Evolutionary conservation across 2,888 invertebrate genomes (phyloP).

Genomic region (Onthophagus sagittarius): DNA sequence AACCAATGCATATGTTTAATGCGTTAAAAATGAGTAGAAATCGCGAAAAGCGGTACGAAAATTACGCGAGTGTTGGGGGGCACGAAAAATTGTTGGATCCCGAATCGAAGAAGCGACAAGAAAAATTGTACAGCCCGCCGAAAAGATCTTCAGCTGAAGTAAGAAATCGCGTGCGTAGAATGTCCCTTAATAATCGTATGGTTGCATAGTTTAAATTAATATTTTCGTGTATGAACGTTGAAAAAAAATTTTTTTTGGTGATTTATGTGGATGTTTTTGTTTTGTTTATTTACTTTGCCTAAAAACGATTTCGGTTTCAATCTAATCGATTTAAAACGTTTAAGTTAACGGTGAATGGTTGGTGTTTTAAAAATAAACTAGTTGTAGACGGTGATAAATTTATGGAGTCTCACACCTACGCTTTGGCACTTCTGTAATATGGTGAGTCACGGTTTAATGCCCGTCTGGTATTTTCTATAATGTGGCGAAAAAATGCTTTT

Average conservation of each 20-base stretch:
- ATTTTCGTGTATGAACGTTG: not conserved
- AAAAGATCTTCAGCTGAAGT: slow-evolving; percentile 26
- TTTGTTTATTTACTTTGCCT: not conserved
- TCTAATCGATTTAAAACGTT: not conserved
- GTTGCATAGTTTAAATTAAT: slow-evolving; percentile 29
- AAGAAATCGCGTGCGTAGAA: slow-evolving; percentile 31
- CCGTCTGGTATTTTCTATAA: not conserved
- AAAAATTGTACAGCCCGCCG: slow-evolving; percentile 21
- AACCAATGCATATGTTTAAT: slow-evolving; percentile 70
- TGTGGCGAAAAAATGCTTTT: not conserved
- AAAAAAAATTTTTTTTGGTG: not conserved
- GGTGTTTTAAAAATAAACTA: not conserved
- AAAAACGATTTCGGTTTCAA: slow-evolving; percentile 9
- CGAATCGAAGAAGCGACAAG: slow-evolving; percentile 25
- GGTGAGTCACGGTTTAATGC: slow-evolving; percentile 11
- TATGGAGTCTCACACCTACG: slow-evolving; percentile 6
- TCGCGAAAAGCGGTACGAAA: slow-evolving; percentile 38
- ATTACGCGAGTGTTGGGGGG: slow-evolving; percentile 36
- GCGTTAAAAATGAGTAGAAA: slow-evolving; percentile 53
- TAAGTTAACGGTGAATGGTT: not conserved
- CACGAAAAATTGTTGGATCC: slow-evolving; percentile 32
- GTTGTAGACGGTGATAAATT: not conserved
- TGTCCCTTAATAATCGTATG: slow-evolving; percentile 30
- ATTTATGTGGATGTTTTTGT: not conserved
- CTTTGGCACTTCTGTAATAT: slow-evolving; percentile 4